Evolutionary conservation across 1,140 invertebrate genomes (phyloP).

Genomic region (Ctenoplectra terminalis): DNA sequence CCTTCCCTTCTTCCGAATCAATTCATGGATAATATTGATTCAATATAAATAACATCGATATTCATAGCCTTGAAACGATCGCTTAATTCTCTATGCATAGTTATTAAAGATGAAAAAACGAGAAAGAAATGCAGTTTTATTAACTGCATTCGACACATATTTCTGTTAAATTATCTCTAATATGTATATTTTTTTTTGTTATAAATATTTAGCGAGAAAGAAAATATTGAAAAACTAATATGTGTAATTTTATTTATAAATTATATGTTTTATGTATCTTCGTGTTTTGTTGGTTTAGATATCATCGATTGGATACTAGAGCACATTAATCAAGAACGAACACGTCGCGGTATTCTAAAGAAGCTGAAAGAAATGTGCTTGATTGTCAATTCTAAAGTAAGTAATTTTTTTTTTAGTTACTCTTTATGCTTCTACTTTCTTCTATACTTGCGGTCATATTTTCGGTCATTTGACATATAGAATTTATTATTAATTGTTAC

Average conservation of each 20-base stretch:
- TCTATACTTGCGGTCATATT: no score
- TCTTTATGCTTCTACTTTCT: not conserved
- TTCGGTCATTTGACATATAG: no score
- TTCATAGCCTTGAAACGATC: not conserved
- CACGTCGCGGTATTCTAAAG: slow-evolving; percentile 89
- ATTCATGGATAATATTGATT: slow-evolving; percentile 48
- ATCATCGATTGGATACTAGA: slow-evolving; percentile 92
- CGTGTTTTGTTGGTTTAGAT: slow-evolving; percentile 81
- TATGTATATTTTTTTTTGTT: not conserved
- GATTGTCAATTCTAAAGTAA: slow-evolving; percentile 86
- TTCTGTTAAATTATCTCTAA: not conserved
- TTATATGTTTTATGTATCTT: not conserved
- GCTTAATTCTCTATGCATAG: not conserved
- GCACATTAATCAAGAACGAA: slow-evolving; percentile 89
- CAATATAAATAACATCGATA: slow-evolving; percentile 25
- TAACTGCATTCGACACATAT: no score
- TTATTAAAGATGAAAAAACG: not conserved
- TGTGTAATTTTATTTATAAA: not conserved
- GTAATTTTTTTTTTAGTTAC: slow-evolving; percentile 29
- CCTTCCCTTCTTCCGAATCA: slow-evolving; percentile 3
- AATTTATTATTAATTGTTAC: no score
- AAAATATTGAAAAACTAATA: not conserved
- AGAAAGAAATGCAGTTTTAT: not conserved
- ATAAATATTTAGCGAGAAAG: not conserved
- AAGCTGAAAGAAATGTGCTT: slow-evolving; percentile 92